Evolutionary conservation across 2,888 invertebrate genomes (phyloP).

Genomic region (Sepioteuthis lessoniana): DNA sequence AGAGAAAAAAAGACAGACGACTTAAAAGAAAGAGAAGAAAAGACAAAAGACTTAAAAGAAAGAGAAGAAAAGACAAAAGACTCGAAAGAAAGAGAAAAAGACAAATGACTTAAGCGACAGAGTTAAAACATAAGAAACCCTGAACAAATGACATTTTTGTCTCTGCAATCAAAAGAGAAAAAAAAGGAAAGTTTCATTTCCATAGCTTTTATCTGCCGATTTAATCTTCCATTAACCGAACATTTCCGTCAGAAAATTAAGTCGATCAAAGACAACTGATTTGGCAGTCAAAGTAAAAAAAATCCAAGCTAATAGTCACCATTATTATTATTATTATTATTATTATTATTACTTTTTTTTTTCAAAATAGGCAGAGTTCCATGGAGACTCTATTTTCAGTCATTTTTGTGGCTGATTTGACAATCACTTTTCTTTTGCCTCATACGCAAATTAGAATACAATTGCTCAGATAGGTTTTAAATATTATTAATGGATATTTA

Average conservation of each 20-base stretch:
- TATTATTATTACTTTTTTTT: background rate
- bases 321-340: no score
- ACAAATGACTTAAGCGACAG: background rate
- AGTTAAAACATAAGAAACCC: background rate
- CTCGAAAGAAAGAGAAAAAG: no score
- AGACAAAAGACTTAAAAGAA: no score
- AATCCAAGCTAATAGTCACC: background rate
- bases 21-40: no score
- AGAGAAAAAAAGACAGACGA: background rate
- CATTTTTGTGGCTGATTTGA: no score
- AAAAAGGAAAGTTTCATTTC: background rate
- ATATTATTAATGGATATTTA: background rate
- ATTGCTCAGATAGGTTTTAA: background rate
- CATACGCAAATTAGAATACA: background rate
- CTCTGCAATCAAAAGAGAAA: background rate
- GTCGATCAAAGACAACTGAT: slow-evolving; percentile 2
- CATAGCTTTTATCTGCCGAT: background rate
- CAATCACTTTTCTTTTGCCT: no score
- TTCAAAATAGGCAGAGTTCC: no score
- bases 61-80: no score
- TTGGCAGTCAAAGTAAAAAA: background rate
- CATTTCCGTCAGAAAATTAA: background rate
- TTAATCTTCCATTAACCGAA: slow-evolving; percentile 33
- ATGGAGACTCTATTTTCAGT: no score
- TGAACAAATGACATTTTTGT: background rate